phyloP scores from a whole-genome alignment of 2,113 vertebrate species.

The Anas platyrhynchos region DNA sequence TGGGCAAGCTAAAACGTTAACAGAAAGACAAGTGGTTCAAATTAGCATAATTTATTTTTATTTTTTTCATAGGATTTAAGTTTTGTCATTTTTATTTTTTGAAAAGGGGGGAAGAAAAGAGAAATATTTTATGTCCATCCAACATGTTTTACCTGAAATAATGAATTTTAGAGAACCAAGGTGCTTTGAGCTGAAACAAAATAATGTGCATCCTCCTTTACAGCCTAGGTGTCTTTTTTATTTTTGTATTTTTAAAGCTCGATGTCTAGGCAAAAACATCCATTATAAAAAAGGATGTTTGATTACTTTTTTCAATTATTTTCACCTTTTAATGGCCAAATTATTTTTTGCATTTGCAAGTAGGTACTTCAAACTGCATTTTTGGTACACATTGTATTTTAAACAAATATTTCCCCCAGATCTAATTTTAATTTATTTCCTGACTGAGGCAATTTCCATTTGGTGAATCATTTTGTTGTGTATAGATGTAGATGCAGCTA shows the following conservation, averaged over 20 bases:
- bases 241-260: not conserved
- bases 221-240: not conserved
- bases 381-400: not conserved
- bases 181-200: not conserved
- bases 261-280: not conserved
- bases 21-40: not conserved
- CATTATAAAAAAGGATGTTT: not conserved
- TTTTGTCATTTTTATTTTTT: not conserved
- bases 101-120: not conserved
- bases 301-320: not conserved
- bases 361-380: not conserved
- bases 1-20: accelerated
- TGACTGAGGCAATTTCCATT: not conserved
- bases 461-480: no score
- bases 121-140: not conserved
- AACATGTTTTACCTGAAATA: not conserved
- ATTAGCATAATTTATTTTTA: not conserved
- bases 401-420: not conserved
- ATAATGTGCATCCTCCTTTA: not conserved
- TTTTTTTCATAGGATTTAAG: not conserved
- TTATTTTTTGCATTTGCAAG: not conserved
- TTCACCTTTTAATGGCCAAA: not conserved
- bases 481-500: not conserved
- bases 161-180: not conserved
- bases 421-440: not conserved